Evolutionary conservation across 2,113 vertebrate species (phyloP), one percentile per base, ranked within the genome.

Genomic region (Camelus bactrianus): DNA sequence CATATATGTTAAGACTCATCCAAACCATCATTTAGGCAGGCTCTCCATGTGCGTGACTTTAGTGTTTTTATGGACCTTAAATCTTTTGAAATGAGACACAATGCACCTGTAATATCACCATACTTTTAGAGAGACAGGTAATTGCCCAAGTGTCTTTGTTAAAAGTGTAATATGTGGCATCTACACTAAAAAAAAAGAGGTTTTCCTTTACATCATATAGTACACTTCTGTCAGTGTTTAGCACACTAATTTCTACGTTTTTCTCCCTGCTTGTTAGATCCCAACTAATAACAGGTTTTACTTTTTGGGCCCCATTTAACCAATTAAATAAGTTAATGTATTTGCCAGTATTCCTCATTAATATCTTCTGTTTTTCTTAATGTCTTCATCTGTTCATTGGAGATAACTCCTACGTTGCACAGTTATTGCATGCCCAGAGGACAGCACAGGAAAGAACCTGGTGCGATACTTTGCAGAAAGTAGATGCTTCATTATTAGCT

Each of bases 1-100:
- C 65, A 70, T 89, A 62, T 65, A 85, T 58, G 2, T 94, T 84
- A 65, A 65, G 62, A 92, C 89, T 95, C 88, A 96, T 77, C 54
- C 38, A 24, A 73, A 38, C 56, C 89, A 83, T 83, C 58, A n/a
- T 60, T 26, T 35, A 38, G 35, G 64, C 32, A 22, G 86, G 26
- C 30, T 93, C 32, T 89, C 75, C 50, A 58, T 1, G 0, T 46
- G 30, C 22, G 54, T 10, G 67, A 22, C 28, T n/a, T 94, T 8
- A 80, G 76, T 17, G 19, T 30, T 77, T 69, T 91, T 92, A 77
- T 28, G 42, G 8, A 54, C 22, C 17, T 60, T 84, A 86, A 85
- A 94, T 89, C 60, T 92, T 42, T 62, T 20, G 6, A 87, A 90
- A 65, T 12, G 52, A 87, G 87, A 90, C 56, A 42, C 10, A 70